phyloP scores from a whole-genome alignment of 2,113 vertebrate species.

The Rhinogobius similis region DNA sequence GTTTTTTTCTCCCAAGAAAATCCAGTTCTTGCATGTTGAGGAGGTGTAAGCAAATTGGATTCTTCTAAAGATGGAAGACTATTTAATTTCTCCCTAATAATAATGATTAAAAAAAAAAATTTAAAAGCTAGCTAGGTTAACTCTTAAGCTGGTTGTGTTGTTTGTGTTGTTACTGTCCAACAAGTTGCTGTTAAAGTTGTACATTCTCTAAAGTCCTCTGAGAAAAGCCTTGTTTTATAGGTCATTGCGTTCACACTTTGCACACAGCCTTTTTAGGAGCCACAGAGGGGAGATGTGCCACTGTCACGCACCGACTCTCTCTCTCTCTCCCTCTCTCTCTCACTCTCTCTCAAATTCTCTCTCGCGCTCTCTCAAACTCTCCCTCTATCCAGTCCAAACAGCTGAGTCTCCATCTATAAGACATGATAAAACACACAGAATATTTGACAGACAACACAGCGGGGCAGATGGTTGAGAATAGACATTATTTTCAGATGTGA shows the following conservation, averaged over 20 bases:
- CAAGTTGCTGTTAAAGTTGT: slow-evolving; percentile 4
- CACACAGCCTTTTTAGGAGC: slow-evolving; percentile 37
- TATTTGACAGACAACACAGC: neutral
- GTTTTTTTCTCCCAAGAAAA: too few relatives aligned
- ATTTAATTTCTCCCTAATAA: too few relatives aligned
- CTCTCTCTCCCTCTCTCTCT: slow-evolving; percentile 1
- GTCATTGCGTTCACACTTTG: slow-evolving; percentile 42
- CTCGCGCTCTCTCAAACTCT: too few relatives aligned
- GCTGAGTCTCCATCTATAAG: slow-evolving; percentile 37
- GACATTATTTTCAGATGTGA: neutral
- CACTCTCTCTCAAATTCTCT: slow-evolving; percentile 15
- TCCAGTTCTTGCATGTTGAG: too few relatives aligned
- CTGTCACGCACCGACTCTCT: slow-evolving; percentile 48
- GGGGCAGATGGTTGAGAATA: neutral
- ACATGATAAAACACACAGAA: slow-evolving; percentile 6
- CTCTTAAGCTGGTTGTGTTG: neutral
- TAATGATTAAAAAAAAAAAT: neutral
- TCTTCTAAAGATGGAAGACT: too few relatives aligned
- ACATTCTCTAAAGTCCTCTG: slow-evolving; percentile 1
- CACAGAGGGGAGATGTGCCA: slow-evolving; percentile 39
- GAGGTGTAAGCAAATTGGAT: too few relatives aligned
- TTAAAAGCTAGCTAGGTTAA: neutral
- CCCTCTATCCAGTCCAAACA: slow-evolving; percentile 19
- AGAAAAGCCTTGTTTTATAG: slow-evolving; percentile 41
- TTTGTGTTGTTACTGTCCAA: neutral